These are phyloP conservation scores for Cataglyphis hispanica DNA, from an alignment of 1,140 invertebrate genomes.

Conservation along the genomic window DNA sequence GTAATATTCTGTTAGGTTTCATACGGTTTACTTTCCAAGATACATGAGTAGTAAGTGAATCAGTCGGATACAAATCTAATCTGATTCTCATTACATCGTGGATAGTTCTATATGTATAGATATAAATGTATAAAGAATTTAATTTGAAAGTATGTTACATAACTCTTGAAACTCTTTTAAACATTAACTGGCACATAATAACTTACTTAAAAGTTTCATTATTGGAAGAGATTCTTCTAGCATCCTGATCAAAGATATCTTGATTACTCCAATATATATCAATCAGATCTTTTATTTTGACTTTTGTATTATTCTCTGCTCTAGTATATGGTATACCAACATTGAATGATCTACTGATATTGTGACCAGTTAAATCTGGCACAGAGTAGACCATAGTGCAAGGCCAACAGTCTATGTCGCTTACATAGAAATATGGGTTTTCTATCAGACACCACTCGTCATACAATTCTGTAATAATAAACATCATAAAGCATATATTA, in stretches of 20 bases:
- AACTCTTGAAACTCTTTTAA: not conserved
- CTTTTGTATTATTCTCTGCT: constrained; percentile 66
- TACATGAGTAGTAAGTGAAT: constrained; percentile 81
- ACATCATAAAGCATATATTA: not conserved
- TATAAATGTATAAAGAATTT: constrained; percentile 68
- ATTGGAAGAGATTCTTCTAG: constrained; percentile 86
- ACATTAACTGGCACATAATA: not conserved
- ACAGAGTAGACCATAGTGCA: constrained; percentile 90
- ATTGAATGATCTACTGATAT: constrained; percentile 81
- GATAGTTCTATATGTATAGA: constrained; percentile 73
- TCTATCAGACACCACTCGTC: constrained; percentile 92
- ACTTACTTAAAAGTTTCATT: constrained; percentile 80
- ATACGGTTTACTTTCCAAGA: constrained; percentile 91
- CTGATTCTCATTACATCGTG: constrained; percentile 77
- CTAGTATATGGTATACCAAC: constrained; percentile 81
- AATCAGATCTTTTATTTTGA: constrained; percentile 81
- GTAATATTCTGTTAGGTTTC: constrained; percentile 88
- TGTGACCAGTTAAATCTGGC: constrained; percentile 85
- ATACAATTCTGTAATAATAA: constrained; percentile 89
- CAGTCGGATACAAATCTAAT: constrained; percentile 73
- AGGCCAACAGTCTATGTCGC: constrained; percentile 92
- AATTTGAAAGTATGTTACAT: constrained; percentile 17
- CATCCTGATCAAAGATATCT: constrained; percentile 87
- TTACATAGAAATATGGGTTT: constrained; percentile 91
- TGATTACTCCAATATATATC: constrained; percentile 85